These are phyloP conservation scores for Chymomyza caudatula DNA, from an alignment of 2,888 invertebrate genomes.

Conservation along the genomic window DNA sequence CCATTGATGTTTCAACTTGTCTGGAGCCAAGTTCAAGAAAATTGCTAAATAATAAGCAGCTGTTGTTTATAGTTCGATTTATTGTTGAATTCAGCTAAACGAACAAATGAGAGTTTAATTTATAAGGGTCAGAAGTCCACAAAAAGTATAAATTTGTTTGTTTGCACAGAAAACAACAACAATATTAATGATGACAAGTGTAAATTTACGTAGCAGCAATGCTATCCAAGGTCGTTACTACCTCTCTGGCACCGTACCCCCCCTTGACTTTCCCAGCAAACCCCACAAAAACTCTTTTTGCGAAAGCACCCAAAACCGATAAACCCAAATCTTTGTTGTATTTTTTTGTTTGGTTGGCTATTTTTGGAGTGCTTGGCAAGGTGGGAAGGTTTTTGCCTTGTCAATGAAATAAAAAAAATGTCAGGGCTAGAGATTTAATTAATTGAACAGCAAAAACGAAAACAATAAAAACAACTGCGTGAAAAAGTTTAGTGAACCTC, in stretches of 20 bases:
- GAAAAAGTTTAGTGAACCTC: conserved; percentile 61
- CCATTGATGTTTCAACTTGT: not conserved
- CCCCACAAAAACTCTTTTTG: conserved; percentile 26
- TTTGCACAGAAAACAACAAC: conserved; percentile 45
- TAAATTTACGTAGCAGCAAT: conserved; percentile 10
- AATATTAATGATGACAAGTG: not conserved
- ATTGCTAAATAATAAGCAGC: not conserved
- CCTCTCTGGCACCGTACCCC: conserved; percentile 11
- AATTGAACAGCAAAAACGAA: conserved; percentile 26
- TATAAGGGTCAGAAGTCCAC: conserved; percentile 4
- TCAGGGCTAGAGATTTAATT: conserved; percentile 61
- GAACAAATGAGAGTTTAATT: not conserved
- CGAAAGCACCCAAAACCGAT: conserved; percentile 40
- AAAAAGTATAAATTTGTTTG: conserved; percentile 64
- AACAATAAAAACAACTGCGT: conserved; percentile 24
- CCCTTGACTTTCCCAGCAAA: conserved; percentile 43
- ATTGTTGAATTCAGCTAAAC: not conserved
- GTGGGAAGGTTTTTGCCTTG: conserved; percentile 45
- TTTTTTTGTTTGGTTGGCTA: conserved; percentile 21
- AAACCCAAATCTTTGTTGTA: conserved; percentile 60
- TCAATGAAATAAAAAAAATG: conserved; percentile 65
- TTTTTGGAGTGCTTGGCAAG: conserved; percentile 28
- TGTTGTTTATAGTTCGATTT: not conserved
- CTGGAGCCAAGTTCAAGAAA: not conserved
- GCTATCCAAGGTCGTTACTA: conserved; percentile 46